Evolutionary conservation across 1,140 invertebrate species (phyloP).

Genomic region (Tetramorium parvispinum): DNA sequence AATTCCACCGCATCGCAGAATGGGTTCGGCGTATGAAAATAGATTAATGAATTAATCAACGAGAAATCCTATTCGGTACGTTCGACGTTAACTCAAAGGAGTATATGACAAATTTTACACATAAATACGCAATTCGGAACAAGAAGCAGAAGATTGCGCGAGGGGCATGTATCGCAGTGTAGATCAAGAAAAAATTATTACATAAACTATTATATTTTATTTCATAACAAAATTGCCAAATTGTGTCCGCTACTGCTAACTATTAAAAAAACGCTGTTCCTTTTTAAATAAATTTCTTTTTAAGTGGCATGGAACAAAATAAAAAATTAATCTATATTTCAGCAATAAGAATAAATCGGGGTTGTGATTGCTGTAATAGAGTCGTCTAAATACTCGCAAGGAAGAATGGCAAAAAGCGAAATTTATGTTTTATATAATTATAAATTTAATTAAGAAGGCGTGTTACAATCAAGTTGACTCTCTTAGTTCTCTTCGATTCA

Average conservation of each 20-base stretch:
- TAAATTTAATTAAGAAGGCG: constrained; percentile 34
- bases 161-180: not conserved
- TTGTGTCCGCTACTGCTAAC: not conserved
- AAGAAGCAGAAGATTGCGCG: not conserved
- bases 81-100: not conserved
- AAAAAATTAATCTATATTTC: not conserved
- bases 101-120: constrained; percentile 15
- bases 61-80: constrained; percentile 24
- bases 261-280: not conserved
- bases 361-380: not conserved
- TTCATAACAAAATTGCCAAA: not conserved
- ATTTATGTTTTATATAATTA: not conserved
- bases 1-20: not conserved
- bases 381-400: not conserved
- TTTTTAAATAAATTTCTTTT: constrained; percentile 3
- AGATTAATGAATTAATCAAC: constrained; percentile 66
- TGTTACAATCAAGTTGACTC: constrained; percentile 6
- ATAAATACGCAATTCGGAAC: not conserved
- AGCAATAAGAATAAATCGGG: not conserved
- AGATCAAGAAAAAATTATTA: not conserved
- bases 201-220: not conserved
- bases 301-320: not conserved
- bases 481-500: constrained; percentile 10
- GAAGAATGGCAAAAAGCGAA: not conserved
- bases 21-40: constrained; percentile 10